Evolutionary conservation across 2,888 invertebrate species (phyloP), one percentile per base, ranked within the genome.

Genomic region (Dermolepida albohirtum): DNA sequence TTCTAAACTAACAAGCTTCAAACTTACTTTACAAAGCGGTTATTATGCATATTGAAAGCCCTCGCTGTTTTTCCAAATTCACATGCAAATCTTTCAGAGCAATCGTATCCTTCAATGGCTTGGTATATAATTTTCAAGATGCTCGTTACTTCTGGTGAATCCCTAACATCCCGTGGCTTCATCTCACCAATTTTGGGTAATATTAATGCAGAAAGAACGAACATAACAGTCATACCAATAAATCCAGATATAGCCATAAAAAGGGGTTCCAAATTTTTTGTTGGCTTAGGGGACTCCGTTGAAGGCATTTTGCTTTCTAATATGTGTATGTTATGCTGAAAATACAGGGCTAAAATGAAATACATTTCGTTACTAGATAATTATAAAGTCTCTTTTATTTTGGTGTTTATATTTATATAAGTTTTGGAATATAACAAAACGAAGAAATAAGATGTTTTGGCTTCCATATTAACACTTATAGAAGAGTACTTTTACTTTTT

Each of bases 221-320:
- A 86, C 79, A 87, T 82, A 14, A 87, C 80, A 0, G 87, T 86
- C 83, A 87, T 85, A 10, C 86, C 86, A 57, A 87, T 81, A 72
- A 87, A 87, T 14, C 87, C 85, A n/a, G 87, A 86, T 72, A 87
- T 85, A 5, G 87, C 87, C 83, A 86, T 84, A 71, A 87, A 87
- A 6, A 87, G 78, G 12, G 87, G 87, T 74, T 86, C 86, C 49
- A 86, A 74, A 5, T 81, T 75, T 71, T 85, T 84, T 67, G 83
- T 75, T 64, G 79, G 79, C 67, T 79, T 79, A 78, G 4, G 75
- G 73, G 44, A 75, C 77, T 64, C 75, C 5, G 65, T 50, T 65
- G 75, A 72, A 6, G 64, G 49, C 63, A 64, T 71, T 71, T 77
- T 79, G 8, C 77, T 77, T 12, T 79, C 72, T 14, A 76, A 72